These are phyloP conservation scores for Lepus timidus DNA, from an alignment of 2,113 vertebrate species.

Conservation along the genomic window DNA sequence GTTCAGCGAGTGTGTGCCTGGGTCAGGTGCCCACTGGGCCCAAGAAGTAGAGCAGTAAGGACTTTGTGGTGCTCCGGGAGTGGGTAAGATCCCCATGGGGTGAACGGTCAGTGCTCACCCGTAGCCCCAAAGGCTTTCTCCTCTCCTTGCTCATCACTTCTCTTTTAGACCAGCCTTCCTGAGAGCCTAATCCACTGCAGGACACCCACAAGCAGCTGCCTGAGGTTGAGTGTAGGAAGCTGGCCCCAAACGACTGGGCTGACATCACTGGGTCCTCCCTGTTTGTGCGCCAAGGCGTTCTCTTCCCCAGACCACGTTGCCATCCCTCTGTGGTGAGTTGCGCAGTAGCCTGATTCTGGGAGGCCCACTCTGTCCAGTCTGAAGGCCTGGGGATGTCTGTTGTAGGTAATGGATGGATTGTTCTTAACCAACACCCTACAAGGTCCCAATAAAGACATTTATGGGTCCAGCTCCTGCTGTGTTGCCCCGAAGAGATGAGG, in stretches of 20 bases:
- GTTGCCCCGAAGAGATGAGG: background rate
- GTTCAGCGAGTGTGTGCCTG: background rate
- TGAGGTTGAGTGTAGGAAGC: background rate
- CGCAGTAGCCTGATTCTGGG: background rate
- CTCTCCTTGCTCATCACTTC: background rate
- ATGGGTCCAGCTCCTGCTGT: background rate
- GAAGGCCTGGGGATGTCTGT: background rate
- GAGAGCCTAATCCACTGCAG: background rate
- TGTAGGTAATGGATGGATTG: background rate
- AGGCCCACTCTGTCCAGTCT: background rate
- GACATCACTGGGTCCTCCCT: background rate
- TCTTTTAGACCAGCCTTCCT: background rate
- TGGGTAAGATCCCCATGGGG: background rate
- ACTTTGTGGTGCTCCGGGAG: background rate
- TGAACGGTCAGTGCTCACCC: background rate
- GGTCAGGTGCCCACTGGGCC: background rate
- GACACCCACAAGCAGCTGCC: background rate
- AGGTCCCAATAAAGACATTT: background rate
- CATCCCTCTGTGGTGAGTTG: background rate
- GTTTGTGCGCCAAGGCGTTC: background rate
- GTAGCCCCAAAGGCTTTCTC: background rate
- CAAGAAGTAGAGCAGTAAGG: background rate
- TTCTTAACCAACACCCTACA: background rate
- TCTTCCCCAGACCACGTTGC: background rate
- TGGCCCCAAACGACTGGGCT: background rate